Base-by-base conservation (phyloP, 2,888 invertebrate genomes). In the Mythimna ferrago region DNA sequence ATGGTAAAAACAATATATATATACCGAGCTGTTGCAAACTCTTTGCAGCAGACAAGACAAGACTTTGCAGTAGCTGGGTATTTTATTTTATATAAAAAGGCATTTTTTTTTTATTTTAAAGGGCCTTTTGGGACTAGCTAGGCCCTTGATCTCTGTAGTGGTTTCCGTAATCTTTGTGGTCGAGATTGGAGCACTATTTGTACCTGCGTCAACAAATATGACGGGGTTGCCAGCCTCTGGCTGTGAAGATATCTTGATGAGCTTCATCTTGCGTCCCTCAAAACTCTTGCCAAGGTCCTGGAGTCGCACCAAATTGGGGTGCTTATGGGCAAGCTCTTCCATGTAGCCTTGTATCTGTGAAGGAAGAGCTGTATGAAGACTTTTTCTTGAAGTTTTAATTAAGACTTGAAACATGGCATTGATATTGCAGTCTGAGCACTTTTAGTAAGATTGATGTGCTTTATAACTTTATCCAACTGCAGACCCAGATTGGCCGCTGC, bases 131-230 rank as follows among this genome's bases (percentile, higher is more conserved):
- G 41, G 41, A 10, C 41, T 11, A 11, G 44, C 5, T 14, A 10
- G 10, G 41, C 19, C 48, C 1, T 16, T 16, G 48, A 6, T n/a
- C 7, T 53, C 51, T 3, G 1, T 6, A 53, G 14, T 2, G 6
- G 14, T 11, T 26, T 21, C 26, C 21, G 11, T 26, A 56, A 26
- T 26, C 54, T 26, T 9, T 58, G 44, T 26, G 7, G 6, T 19
- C 10, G 1, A 7, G 1, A n/a, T 32, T 41, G 0, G 35, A 35
- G 35, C 5, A 44, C 14, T 2, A 61, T 7, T 63, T 89, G 63
- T 90, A 95, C 95, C 95, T 86, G 96, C 97, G 83, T 97, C 97
- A 66, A 97, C 90, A 79, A 97, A 96, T 87, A 97, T 96, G 2
- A 95, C 93, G 0, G 97, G 97, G 72, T 97, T 97, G 6, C 92